Percentiles rank a stretch among this genome's conserved stretches.
Conservation (phyloP, 1,140 invertebrate genomes). For the Drosophila santomea region DNA sequence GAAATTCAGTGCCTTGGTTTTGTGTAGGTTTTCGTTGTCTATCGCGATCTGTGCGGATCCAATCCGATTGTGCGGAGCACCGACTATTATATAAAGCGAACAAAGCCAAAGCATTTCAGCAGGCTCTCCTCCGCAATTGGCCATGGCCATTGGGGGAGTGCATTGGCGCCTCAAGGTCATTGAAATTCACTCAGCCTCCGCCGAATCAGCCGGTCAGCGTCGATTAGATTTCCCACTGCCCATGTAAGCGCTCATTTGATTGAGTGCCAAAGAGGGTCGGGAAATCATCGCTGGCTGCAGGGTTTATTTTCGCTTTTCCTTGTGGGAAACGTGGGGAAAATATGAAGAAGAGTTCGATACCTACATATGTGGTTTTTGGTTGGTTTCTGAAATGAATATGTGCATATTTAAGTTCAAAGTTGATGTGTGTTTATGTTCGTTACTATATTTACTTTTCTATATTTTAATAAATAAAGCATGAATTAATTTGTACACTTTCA, state of each 20-base stretch:
- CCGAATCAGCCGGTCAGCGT: not conserved
- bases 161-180: conserved; percentile 76
- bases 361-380: not conserved
- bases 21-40: conserved; percentile 42
- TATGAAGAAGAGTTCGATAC: not conserved
- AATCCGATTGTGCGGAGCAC: conserved; percentile 22
- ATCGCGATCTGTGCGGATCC: conserved; percentile 31
- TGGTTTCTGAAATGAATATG: not conserved
- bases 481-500: no score
- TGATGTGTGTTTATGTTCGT: no score
- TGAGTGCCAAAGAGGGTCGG: conserved; percentile 21
- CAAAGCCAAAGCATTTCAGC: conserved; percentile 30
- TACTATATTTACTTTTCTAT: no score
- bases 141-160: conserved; percentile 39
- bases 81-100: conserved; percentile 63
- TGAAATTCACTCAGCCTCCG: conserved; percentile 53
- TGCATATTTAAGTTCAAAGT: no score
- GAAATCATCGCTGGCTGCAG: not conserved
- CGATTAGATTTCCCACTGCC: conserved; percentile 23
- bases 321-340: conserved; percentile 1
- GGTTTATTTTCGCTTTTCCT: conserved; percentile 1
- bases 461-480: no score
- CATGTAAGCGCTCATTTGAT: conserved; percentile 18
- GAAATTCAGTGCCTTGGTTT: conserved; percentile 29
- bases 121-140: conserved; percentile 30